These are phyloP conservation scores for Oscheius onirici DNA, from an alignment of 2,888 invertebrate species.

Conservation along the genomic window DNA sequence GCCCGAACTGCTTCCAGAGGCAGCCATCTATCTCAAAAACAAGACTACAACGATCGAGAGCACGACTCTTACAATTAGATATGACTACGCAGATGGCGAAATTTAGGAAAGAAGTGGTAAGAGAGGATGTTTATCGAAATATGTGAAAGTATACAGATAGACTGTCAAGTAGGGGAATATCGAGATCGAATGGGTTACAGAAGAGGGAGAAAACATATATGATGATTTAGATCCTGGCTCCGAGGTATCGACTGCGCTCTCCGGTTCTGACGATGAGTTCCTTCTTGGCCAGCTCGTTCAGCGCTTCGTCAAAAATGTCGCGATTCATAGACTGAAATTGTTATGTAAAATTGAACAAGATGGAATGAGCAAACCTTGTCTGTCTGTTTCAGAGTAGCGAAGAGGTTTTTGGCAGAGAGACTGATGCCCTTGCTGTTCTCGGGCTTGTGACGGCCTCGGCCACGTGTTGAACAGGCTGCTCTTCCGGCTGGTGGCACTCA, in stretches of 20 bases:
- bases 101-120: background rate
- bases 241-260: slow-evolving; percentile 62
- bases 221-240: slow-evolving; percentile 18
- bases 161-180: background rate
- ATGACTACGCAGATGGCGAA: background rate
- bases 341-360: too few species aligned
- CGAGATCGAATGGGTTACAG: background rate
- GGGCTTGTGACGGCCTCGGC: slow-evolving; percentile 46
- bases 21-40: background rate
- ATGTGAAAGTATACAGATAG: background rate
- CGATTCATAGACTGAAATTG: slow-evolving; percentile 77
- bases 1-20: background rate
- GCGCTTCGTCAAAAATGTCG: slow-evolving; percentile 90
- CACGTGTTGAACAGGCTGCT: slow-evolving; percentile 42
- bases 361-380: slow-evolving; percentile 63
- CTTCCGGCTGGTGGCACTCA: slow-evolving; percentile 83
- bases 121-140: background rate
- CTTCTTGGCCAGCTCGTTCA: slow-evolving; percentile 90
- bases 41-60: too few species aligned
- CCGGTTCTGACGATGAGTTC: slow-evolving; percentile 85
- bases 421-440: slow-evolving; percentile 48
- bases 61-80: background rate
- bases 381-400: slow-evolving; percentile 48
- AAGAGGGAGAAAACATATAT: background rate
- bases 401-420: slow-evolving; percentile 53